Conservation (phyloP, 2,113 vertebrate species). For the Oncorhynchus keta region DNA sequence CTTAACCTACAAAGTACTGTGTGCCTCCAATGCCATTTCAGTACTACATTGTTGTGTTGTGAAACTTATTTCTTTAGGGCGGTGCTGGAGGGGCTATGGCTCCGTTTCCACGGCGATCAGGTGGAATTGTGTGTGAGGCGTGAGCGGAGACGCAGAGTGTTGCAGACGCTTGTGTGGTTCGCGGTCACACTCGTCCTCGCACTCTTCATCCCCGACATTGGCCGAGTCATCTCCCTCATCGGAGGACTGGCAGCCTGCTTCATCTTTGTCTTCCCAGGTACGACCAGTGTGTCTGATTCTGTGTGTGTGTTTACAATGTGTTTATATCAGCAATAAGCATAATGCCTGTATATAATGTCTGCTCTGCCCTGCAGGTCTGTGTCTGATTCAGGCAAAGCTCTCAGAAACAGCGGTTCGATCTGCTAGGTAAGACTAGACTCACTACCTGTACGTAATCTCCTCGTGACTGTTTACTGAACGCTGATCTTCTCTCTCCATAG, state of each 20-base stretch:
- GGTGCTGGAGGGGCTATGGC: constrained; percentile 93
- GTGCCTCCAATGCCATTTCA: not conserved
- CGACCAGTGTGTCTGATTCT: not conserved
- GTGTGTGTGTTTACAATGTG: not conserved
- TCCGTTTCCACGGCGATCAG: constrained; percentile 83
- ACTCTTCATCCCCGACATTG: constrained; percentile 95
- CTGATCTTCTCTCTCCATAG: constrained; percentile 64
- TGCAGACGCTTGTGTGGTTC: constrained; percentile 91
- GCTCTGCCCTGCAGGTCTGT: constrained; percentile 61
- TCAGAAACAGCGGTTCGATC: constrained; percentile 86
- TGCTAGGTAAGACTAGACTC: constrained; percentile 75
- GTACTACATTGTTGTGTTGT: constrained; percentile 2
- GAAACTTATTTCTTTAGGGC: constrained; percentile 71
- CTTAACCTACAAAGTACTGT: not conserved
- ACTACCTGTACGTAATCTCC: not conserved
- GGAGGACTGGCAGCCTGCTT: constrained; percentile 96
- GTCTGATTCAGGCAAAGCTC: constrained; percentile 91
- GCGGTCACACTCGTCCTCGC: constrained; percentile 87
- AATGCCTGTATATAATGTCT: not conserved
- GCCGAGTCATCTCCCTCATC: constrained; percentile 92
- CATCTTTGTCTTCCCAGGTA: constrained; percentile 95
- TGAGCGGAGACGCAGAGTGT: constrained; percentile 81
- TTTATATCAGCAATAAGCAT: not conserved
- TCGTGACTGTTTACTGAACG: not conserved
- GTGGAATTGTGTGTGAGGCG: constrained; percentile 88